Evolutionary conservation across 37 sponge, comb jelly and placozoan species (phyloP), one percentile per base, ranked within the genome.

Genomic region (Aplysina aerophoba): DNA sequence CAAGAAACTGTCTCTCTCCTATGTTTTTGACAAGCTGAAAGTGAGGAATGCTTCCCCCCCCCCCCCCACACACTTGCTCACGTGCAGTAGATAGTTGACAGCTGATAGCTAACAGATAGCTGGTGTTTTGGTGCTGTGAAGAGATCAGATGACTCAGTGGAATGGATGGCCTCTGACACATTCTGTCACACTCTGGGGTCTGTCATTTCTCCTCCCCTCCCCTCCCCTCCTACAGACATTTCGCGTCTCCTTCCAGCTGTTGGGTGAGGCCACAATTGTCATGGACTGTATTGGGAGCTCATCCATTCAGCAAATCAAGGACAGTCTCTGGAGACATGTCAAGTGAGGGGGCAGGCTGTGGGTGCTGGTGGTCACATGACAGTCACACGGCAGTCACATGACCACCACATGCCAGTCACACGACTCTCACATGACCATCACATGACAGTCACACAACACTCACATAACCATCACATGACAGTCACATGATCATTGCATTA

Each of bases 231-330:
- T 5, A 71, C 37, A 87, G 87, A 72, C 81, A 12, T 91, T 91
- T 50, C 25, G 35, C 28, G 85, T 91, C 0, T 77, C 80, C 41
- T 87, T 91, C 59, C 79, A 85, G 34, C 79, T 91, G 14, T 85
- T 79, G 31, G 54, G 15, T 77, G 15, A 55, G 27, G 25, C 36
- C n/a, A 12, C 57, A 36, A 11, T 83, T 0, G 1, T 2, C 15
- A 8, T 65, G 24, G 67, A 83, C 50, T 84, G 57, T 50, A 24
- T 35, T 14, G 93, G 93, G 15, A 85, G 89, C 68, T 85, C 69
- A 44, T 87, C 93, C 25, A 86, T 93, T 15, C 81, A 85, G 27
- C 93, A 93, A 41, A 93, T 93, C 80, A 93, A 93, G 38, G 88
- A 89, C 59, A 81, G 61, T 37, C 79, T 93, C 0, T 93, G 93